Evolutionary conservation across 2,113 vertebrate genomes (phyloP).

Genomic region (Corythaixoides concolor): DNA sequence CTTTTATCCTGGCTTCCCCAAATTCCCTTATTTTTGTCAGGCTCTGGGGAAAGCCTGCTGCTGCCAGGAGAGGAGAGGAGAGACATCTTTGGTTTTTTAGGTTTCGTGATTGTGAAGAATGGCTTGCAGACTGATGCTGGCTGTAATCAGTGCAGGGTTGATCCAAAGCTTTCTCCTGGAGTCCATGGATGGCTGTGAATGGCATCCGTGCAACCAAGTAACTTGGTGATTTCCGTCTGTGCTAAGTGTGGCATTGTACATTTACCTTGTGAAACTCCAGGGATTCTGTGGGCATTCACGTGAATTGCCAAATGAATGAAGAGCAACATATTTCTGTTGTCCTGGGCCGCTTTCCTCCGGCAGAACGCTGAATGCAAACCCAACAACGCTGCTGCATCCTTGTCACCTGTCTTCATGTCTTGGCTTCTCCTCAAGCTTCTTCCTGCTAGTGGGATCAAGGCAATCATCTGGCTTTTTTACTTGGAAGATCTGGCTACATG

Average conservation of each 20-base stretch:
- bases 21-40: background rate
- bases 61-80: background rate
- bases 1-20: background rate
- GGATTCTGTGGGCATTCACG: too few relatives aligned
- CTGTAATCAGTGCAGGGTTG: background rate
- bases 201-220: rapidly evolving
- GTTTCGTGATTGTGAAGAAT: background rate
- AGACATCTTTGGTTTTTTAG: background rate
- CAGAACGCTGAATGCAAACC: background rate
- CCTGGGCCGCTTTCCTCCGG: rapidly evolving
- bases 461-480: background rate
- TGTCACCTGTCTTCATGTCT: background rate
- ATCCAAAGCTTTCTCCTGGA: background rate
- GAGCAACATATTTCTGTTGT: background rate
- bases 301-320: background rate
- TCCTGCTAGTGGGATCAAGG: background rate
- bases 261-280: background rate
- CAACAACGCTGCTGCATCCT: background rate
- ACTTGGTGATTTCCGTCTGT: background rate
- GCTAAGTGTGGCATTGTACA: background rate
- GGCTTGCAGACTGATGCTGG: background rate
- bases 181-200: background rate
- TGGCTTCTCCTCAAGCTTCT: background rate
- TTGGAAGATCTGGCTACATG: background rate
- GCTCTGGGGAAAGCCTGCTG: background rate